Conservation (phyloP, 1,140 invertebrate genomes). For the Pollicipes pollicipes region DNA sequence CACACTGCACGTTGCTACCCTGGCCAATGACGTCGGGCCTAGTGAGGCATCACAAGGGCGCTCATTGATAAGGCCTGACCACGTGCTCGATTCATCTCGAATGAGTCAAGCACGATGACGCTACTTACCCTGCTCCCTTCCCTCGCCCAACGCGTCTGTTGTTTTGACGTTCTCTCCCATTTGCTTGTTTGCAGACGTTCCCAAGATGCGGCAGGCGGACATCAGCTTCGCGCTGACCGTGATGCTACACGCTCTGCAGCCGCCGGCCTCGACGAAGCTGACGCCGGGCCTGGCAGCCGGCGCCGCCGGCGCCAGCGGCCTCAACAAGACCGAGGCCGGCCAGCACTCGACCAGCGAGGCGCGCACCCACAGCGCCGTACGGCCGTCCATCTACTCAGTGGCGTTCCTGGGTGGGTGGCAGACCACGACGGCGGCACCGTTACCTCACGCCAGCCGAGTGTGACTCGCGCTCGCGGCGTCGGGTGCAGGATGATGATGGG, state of each 20-base stretch:
- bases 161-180: no score
- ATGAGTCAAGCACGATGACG: no score
- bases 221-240: conserved; percentile 78
- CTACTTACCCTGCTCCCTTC: no score
- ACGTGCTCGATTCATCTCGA: conserved; percentile 8
- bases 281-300: not conserved
- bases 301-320: not conserved
- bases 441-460: no score
- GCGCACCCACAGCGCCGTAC: conserved; percentile 25
- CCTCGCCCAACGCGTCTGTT: no score
- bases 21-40: no score
- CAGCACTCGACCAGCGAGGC: not conserved
- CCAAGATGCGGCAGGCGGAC: conserved; percentile 68
- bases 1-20: no score
- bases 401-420: conserved; percentile 51
- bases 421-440: no score
- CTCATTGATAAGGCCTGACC: conserved; percentile 8
- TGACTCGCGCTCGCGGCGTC: no score
- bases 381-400: conserved; percentile 60
- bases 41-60: no score
- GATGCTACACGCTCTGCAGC: conserved; percentile 71
- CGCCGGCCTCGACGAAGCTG: conserved; percentile 25
- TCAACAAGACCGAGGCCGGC: not conserved
- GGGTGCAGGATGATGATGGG: no score
- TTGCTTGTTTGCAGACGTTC: conserved; percentile 56